Conservation (phyloP, 1,140 invertebrate species). For the Macrosteles quadrilineatus region DNA sequence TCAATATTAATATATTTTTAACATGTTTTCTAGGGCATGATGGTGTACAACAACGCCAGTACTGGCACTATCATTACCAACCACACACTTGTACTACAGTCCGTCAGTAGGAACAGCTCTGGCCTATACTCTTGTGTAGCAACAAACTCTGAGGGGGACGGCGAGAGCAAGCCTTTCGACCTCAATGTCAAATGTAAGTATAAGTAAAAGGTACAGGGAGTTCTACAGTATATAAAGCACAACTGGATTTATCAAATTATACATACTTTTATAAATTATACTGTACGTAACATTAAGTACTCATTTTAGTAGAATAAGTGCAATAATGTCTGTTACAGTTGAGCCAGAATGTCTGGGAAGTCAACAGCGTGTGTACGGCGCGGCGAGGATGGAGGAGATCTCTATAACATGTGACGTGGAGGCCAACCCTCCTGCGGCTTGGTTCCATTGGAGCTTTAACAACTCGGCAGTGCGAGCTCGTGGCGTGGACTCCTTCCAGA, state of each 20-base stretch:
- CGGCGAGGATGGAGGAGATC: conserved; percentile 74
- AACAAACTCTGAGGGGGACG: conserved; percentile 80
- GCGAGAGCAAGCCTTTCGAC: conserved; percentile 76
- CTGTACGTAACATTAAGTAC: too few species aligned
- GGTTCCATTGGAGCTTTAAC: conserved; percentile 77
- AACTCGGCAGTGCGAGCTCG: conserved; percentile 56
- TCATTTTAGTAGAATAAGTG: too few species aligned
- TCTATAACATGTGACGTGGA: conserved; percentile 79
- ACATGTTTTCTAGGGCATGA: conserved; percentile 45
- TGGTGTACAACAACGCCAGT: conserved; percentile 68
- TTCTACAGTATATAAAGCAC: background rate
- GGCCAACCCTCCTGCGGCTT: conserved; percentile 74
- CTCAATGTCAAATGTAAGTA: conserved; percentile 87
- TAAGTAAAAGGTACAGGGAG: background rate
- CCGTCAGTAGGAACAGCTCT: conserved; percentile 69
- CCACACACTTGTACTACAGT: conserved; percentile 82
- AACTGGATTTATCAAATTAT: background rate
- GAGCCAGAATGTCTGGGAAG: conserved; percentile 68
- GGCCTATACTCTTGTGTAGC: conserved; percentile 85
- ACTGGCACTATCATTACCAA: conserved; percentile 82
- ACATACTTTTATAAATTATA: background rate
- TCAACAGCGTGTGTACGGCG: conserved; percentile 69
- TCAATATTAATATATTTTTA: too few species aligned
- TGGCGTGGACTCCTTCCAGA: conserved; percentile 13
- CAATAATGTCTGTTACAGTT: conserved; percentile 60